Percentiles rank a stretch among this genome's conserved stretches.
phyloP scores from a whole-genome alignment of 2,113 vertebrate genomes.

The Neolamprologus kungweensis region DNA sequence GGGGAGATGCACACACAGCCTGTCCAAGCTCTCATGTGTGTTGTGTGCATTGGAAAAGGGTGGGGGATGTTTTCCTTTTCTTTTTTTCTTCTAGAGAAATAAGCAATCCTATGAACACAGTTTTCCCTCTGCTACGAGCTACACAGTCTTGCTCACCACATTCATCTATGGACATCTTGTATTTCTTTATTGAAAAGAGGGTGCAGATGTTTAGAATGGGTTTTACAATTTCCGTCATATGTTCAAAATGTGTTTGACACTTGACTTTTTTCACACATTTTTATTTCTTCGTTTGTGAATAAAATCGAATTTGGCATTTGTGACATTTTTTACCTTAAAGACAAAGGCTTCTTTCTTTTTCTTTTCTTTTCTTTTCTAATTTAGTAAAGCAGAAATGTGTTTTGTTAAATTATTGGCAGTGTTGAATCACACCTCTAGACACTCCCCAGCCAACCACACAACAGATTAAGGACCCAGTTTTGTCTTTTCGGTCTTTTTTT shows the following conservation, averaged over 20 bases:
- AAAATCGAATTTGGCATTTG: background rate
- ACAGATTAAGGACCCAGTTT: background rate
- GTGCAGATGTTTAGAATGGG: background rate
- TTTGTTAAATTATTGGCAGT: background rate
- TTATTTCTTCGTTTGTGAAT: background rate
- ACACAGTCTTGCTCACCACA: background rate
- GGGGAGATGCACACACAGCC: conserved; percentile 6
- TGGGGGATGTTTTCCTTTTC: conserved; percentile 21
- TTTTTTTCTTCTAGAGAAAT: background rate
- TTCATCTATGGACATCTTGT: background rate
- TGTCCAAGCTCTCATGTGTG: background rate
- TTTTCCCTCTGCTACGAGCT: conserved; percentile 32
- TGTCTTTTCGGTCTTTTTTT: background rate
- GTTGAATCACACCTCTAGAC: background rate
- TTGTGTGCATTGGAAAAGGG: background rate
- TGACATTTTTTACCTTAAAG: background rate
- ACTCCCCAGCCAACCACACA: background rate
- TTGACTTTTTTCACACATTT: background rate
- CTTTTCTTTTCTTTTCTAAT: fast-evolving
- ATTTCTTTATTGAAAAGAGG: background rate
- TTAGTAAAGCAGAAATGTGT: background rate
- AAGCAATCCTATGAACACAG: conserved; percentile 2
- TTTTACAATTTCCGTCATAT: background rate
- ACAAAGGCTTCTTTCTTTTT: background rate
- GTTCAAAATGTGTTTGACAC: background rate